Percentiles rank a stretch among this genome's conserved stretches.
These are phyloP conservation scores for Sarcophaga variegata DNA, from an alignment of 2,888 invertebrate genomes.

Conservation along the genomic window DNA sequence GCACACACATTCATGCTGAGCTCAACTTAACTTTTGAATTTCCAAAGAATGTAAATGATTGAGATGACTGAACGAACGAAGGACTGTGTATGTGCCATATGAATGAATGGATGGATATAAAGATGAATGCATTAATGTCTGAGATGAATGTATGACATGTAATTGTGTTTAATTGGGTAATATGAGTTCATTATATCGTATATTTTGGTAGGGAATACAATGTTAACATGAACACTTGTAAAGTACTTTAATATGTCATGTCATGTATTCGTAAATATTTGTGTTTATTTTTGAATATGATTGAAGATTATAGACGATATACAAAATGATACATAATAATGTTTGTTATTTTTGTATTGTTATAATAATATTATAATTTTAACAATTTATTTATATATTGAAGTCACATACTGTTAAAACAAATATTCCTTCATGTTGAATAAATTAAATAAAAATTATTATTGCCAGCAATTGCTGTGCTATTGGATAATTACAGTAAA, in stretches of 20 bases:
- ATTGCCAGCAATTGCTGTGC: no score
- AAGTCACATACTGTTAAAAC: no score
- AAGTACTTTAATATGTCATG: slow-evolving; percentile 7
- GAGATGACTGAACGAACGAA: not conserved
- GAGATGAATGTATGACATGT: not conserved
- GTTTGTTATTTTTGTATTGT: not conserved
- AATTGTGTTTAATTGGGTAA: not conserved
- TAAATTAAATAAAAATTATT: no score
- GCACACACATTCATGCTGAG: not conserved
- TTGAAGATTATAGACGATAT: no score
- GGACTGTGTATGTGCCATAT: not conserved
- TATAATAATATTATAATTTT: no score
- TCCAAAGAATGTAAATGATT: slow-evolving; percentile 8
- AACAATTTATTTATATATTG: no score
- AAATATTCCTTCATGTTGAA: no score
- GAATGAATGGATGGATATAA: not conserved
- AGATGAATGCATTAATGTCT: not conserved
- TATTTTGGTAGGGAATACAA: not conserved
- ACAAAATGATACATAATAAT: no score
- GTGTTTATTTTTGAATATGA: not conserved
- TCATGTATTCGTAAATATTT: not conserved
- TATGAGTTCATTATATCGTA: not conserved
- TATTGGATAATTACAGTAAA: no score
- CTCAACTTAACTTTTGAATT: not conserved
- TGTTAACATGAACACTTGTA: not conserved